Conservation (phyloP, 2,888 invertebrate genomes). For the Pocota personata region DNA sequence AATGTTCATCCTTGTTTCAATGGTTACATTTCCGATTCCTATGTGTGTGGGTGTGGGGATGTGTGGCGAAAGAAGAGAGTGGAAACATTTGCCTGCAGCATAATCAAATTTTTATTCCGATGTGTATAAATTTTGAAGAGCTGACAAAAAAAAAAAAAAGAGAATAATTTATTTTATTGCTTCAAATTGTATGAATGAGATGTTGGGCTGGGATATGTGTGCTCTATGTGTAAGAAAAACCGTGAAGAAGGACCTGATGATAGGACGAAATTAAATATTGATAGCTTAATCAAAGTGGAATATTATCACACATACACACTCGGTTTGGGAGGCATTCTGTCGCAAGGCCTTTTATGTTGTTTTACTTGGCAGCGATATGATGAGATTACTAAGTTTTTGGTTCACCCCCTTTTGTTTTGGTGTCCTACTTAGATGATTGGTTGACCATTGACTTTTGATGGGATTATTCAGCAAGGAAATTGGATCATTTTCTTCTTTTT, state of each 20-base stretch:
- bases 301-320: slow-evolving; percentile 38
- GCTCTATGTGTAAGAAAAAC: slow-evolving; percentile 3
- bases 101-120: slow-evolving; percentile 69
- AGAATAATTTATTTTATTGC: slow-evolving; percentile 68
- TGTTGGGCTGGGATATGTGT: neutral
- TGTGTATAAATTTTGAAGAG: slow-evolving; percentile 62
- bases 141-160: slow-evolving; percentile 27
- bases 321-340: slow-evolving; percentile 22
- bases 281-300: slow-evolving; percentile 64
- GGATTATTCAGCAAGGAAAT: slow-evolving; percentile 39
- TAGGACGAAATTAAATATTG: slow-evolving; percentile 65
- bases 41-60: slow-evolving; percentile 5
- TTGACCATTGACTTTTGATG: slow-evolving; percentile 49
- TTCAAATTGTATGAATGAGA: slow-evolving; percentile 33
- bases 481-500: slow-evolving; percentile 19
- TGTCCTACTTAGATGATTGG: slow-evolving; percentile 30
- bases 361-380: slow-evolving; percentile 39
- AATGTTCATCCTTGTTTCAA: slow-evolving; percentile 65
- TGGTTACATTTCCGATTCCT: slow-evolving; percentile 45
- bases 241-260: slow-evolving; percentile 19
- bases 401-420: slow-evolving; percentile 33
- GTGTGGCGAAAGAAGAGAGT: neutral
- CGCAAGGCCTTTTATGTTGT: slow-evolving; percentile 24
- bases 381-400: slow-evolving; percentile 42
- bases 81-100: slow-evolving; percentile 47